phyloP scores from a whole-genome alignment of 2,888 invertebrate species.

The Ariolimax columbianus region DNA sequence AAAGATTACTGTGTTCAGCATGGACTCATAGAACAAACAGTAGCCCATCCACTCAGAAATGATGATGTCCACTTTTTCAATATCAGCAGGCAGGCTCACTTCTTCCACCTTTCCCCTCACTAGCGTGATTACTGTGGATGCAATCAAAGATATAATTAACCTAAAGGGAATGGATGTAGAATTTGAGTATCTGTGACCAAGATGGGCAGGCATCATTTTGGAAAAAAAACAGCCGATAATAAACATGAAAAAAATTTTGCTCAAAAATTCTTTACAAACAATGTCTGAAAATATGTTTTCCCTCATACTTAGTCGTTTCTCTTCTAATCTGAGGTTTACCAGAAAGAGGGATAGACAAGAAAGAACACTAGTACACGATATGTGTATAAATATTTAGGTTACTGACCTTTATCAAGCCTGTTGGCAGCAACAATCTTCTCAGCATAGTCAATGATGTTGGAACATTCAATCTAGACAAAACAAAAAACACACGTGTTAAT shows the following conservation, averaged over 20 bases:
- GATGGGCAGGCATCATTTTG: no score
- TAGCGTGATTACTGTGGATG: conserved; percentile 76
- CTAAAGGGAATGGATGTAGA: no score
- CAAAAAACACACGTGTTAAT: not conserved
- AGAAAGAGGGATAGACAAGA: no score
- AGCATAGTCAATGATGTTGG: conserved; percentile 98
- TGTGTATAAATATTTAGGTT: not conserved
- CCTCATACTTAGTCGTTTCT: no score
- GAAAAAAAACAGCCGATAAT: no score
- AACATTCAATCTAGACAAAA: conserved; percentile 89
- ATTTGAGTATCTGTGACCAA: no score
- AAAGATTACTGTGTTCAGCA: conserved; percentile 99
- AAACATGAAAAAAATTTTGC: no score
- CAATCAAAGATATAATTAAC: not conserved
- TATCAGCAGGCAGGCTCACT: conserved; percentile 92
- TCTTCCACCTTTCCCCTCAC: conserved; percentile 89
- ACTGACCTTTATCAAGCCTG: conserved; percentile 79
- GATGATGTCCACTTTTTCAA: conserved; percentile 94
- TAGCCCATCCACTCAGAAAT: conserved; percentile 91
- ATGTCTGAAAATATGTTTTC: no score
- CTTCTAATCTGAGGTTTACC: no score
- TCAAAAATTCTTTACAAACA: no score
- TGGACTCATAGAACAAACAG: conserved; percentile 98
- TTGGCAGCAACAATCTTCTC: conserved; percentile 91
- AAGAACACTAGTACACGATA: not conserved